Conservation (phyloP, 2,888 invertebrate genomes). For the Andrena flavipes region DNA sequence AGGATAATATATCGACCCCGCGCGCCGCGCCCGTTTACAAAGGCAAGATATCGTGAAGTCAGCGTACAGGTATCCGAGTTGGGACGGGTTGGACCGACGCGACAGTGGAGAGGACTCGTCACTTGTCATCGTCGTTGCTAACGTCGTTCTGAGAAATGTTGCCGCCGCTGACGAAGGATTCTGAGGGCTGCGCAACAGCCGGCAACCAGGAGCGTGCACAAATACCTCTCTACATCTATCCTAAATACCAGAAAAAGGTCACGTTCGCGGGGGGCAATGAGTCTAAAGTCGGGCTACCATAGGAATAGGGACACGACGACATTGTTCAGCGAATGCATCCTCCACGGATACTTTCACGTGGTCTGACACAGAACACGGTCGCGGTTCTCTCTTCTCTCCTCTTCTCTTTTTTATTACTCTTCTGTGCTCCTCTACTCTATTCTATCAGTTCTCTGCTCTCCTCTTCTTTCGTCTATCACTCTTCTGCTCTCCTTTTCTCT, state of each 20-base stretch:
- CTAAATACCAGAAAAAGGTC: conserved; percentile 74
- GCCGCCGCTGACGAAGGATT: conserved; percentile 54
- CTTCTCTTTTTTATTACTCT: no score
- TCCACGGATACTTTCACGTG: conserved; percentile 62
- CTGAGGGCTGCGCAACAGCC: conserved; percentile 46
- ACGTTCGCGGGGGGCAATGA: conserved; percentile 62
- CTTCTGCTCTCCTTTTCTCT: no score
- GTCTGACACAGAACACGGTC: conserved; percentile 4
- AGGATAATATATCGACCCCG: no score
- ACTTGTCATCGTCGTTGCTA: conserved; percentile 41
- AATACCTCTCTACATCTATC: conserved; percentile 63
- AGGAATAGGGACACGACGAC: conserved; percentile 30
- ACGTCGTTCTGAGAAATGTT: conserved; percentile 34
- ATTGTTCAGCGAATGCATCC: conserved; percentile 24
- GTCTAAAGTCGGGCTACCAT: conserved; percentile 26
- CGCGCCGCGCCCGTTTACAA: no score
- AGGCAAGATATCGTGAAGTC: no score
- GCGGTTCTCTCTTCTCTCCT: no score
- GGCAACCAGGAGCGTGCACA: conserved; percentile 37
- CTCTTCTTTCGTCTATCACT: no score
- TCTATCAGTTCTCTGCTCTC: no score
- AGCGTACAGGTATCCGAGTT: not conserved
- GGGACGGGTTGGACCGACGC: not conserved
- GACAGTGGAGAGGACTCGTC: not conserved
- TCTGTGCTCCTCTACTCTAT: no score